Percentiles rank a stretch among this genome's conserved stretches.
Evolutionary conservation across 1,140 invertebrate species (phyloP).

Genomic region (Bemisia tabaci): DNA sequence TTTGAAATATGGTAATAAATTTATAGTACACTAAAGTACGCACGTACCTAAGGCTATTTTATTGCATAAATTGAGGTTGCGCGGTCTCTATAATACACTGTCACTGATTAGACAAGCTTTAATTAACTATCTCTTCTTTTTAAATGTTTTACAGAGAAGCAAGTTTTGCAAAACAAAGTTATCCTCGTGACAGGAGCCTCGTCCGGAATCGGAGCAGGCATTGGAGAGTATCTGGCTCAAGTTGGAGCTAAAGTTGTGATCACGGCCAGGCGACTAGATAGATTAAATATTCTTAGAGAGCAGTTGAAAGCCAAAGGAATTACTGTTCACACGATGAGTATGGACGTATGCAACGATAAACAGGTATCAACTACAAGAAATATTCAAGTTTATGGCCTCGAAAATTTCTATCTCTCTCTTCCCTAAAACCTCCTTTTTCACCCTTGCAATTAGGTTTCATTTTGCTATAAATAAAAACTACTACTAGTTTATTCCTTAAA

Average conservation of each 20-base stretch:
- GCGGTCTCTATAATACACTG: too few relatives aligned
- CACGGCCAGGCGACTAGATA: slow-evolving; percentile 19
- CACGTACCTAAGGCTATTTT: too few relatives aligned
- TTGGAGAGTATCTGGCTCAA: slow-evolving; percentile 18
- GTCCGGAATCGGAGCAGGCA: slow-evolving; percentile 23
- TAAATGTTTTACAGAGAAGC: too few relatives aligned
- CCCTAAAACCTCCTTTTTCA: too few relatives aligned
- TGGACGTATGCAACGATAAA: slow-evolving; percentile 20
- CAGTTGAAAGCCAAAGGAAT: slow-evolving; percentile 8
- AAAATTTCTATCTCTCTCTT: neutral
- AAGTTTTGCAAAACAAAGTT: slow-evolving; percentile 17
- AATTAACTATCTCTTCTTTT: too few relatives aligned
- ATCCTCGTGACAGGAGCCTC: slow-evolving; percentile 23
- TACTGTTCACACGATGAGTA: slow-evolving; percentile 14
- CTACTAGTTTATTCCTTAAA: too few relatives aligned
- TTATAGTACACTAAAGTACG: too few relatives aligned
- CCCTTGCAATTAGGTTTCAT: too few relatives aligned
- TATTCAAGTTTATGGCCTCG: neutral
- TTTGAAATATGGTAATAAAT: too few relatives aligned
- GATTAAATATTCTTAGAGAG: slow-evolving; percentile 13
- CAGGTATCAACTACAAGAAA: slow-evolving; percentile 14
- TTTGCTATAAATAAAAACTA: too few relatives aligned
- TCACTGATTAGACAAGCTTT: too few relatives aligned
- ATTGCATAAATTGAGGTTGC: too few relatives aligned
- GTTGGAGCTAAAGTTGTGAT: slow-evolving; percentile 20